phyloP scores from a whole-genome alignment of 37 sponge, comb jelly and placozoan species.

The Crambe crambe region DNA sequence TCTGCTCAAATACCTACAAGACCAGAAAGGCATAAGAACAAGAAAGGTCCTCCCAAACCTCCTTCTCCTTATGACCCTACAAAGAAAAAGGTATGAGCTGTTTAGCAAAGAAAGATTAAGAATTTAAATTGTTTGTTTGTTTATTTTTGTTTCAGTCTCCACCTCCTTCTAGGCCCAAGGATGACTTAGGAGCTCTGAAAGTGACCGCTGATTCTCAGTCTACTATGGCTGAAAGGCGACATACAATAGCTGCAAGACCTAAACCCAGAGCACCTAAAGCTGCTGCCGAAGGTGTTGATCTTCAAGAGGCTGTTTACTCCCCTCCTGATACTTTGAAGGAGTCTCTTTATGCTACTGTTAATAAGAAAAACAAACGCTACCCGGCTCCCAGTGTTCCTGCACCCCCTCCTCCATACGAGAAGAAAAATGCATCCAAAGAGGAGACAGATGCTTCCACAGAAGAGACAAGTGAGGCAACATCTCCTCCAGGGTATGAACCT shows the following conservation, averaged over 20 bases:
- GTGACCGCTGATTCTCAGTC: too few species aligned
- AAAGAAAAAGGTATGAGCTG: not conserved
- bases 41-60: constrained; percentile 21
- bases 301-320: not conserved
- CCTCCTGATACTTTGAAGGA: constrained; percentile 2
- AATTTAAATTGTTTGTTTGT: not conserved
- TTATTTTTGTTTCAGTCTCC: too few species aligned
- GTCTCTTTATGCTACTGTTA: constrained; percentile 5
- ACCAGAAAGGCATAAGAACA: constrained; percentile 11
- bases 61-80: not conserved
- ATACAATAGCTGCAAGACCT: too few species aligned
- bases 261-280: too few species aligned
- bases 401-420: constrained; percentile 27
- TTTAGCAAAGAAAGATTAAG: not conserved
- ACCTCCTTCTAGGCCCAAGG: too few species aligned
- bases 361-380: not conserved
- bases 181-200: too few species aligned
- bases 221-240: too few species aligned
- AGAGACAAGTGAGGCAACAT: not conserved
- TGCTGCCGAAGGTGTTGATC: not conserved
- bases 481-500: not conserved
- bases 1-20: not conserved
- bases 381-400: constrained; percentile 17
- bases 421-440: not conserved
- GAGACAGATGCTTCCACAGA: not conserved